phyloP scores from a whole-genome alignment of 2,888 invertebrate species.

The Pristionchus fissidentatus region DNA sequence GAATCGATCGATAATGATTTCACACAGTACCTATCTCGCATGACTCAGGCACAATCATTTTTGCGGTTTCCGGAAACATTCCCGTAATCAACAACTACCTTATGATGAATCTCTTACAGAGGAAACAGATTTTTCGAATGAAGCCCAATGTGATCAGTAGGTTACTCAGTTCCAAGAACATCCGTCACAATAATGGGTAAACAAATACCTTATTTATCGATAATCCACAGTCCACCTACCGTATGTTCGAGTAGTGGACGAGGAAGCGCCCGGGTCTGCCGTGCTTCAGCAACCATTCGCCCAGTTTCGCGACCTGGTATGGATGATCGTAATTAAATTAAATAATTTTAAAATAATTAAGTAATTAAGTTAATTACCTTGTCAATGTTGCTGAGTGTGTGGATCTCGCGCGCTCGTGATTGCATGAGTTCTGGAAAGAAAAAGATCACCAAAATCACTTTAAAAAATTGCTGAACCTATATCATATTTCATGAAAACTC shows the following conservation, averaged over 20 bases:
- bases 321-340: conserved; percentile 29
- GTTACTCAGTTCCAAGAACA: too few species aligned
- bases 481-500: too few species aligned
- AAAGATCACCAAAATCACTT: too few species aligned
- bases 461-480: too few species aligned
- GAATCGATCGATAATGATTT: neutral
- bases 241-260: conserved; percentile 58
- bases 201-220: neutral
- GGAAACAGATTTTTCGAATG: neutral
- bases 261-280: conserved; percentile 57
- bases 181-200: neutral
- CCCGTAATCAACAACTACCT: neutral
- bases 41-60: neutral
- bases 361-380: conserved; percentile 13
- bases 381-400: conserved; percentile 52
- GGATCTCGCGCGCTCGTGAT: conserved; percentile 49
- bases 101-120: neutral
- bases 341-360: neutral
- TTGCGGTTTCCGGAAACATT: neutral
- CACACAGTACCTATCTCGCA: neutral
- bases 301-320: conserved; percentile 56
- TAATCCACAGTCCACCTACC: conserved; percentile 50
- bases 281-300: conserved; percentile 61
- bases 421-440: conserved; percentile 51
- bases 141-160: neutral